These are phyloP conservation scores for Gymnopithys bicolor DNA, from an alignment of 2,797 vertebrate species.

Conservation along the genomic window DNA sequence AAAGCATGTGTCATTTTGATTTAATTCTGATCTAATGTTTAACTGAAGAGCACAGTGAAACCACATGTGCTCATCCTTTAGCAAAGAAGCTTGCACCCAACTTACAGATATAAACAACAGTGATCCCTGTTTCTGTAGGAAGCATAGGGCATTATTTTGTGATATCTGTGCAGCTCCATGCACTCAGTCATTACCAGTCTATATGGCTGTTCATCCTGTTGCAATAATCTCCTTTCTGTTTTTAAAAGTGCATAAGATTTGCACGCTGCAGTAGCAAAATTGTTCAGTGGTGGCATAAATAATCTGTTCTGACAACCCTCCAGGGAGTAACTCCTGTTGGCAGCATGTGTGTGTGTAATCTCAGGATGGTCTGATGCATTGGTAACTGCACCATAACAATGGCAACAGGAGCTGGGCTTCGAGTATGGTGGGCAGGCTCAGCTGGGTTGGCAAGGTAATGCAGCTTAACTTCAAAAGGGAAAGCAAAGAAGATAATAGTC, in stretches of 20 bases:
- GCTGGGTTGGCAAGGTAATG: neutral
- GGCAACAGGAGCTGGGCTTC: neutral
- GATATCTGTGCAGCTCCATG: neutral
- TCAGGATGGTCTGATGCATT: neutral
- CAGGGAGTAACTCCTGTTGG: neutral
- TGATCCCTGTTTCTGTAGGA: neutral
- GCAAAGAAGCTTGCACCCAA: neutral
- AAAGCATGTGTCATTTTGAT: neutral
- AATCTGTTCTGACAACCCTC: conserved; percentile 44
- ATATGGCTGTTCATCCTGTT: neutral
- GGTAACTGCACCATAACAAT: neutral
- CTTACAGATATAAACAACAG: neutral
- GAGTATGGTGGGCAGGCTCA: neutral
- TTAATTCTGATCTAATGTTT: conserved; percentile 14
- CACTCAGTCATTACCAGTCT: neutral
- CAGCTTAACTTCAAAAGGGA: neutral
- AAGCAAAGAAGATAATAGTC: neutral
- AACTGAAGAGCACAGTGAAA: conserved; percentile 2
- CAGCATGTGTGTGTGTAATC: neutral
- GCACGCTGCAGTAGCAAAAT: conserved; percentile 1
- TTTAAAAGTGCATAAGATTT: neutral
- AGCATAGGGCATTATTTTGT: neutral
- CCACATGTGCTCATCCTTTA: conserved; percentile 35
- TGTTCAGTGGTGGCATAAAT: conserved; percentile 11
- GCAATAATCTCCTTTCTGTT: conserved; percentile 2